phyloP scores from a whole-genome alignment of 2,888 invertebrate species.

The Bhutanitis thaidina region DNA sequence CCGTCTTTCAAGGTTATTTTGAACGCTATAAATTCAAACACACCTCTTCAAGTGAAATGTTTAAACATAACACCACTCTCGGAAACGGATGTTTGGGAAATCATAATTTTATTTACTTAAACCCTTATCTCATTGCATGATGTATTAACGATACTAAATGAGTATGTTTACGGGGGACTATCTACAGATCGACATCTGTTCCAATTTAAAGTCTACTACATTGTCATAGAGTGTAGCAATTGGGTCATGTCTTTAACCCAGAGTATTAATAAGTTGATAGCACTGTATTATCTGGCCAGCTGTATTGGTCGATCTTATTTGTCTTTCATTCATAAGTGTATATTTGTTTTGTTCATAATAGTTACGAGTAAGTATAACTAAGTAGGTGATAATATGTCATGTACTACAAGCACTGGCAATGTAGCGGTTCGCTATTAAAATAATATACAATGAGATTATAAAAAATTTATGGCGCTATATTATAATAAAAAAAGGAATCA shows the following conservation, averaged over 20 bases:
- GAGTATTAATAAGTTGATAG: conserved; percentile 14
- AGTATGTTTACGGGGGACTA: neutral
- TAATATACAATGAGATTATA: too few species aligned
- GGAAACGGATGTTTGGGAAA: conserved; percentile 46
- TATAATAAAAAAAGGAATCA: too few species aligned
- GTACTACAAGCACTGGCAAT: too few species aligned
- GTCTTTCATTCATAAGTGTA: conserved; percentile 19
- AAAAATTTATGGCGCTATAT: too few species aligned
- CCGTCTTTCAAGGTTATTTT: conserved; percentile 1
- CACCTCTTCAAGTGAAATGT: conserved; percentile 28
- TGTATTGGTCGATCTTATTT: conserved; percentile 16
- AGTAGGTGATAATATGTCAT: conserved; percentile 2
- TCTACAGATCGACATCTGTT: conserved; percentile 1
- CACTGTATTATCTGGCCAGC: conserved; percentile 7
- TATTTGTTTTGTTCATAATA: conserved; percentile 12
- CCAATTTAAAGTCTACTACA: conserved; percentile 11
- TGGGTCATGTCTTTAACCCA: conserved; percentile 6
- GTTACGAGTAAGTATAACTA: conserved; percentile 1
- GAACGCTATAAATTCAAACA: conserved; percentile 22
- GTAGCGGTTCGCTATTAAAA: too few species aligned
- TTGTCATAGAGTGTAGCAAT: conserved; percentile 5
- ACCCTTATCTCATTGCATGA: conserved; percentile 32
- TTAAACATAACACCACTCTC: conserved; percentile 25
- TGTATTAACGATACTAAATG: conserved; percentile 18
- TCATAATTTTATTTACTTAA: conserved; percentile 37